Conservation (phyloP, 1,140 invertebrate genomes). For the Platyscapa corneri region DNA sequence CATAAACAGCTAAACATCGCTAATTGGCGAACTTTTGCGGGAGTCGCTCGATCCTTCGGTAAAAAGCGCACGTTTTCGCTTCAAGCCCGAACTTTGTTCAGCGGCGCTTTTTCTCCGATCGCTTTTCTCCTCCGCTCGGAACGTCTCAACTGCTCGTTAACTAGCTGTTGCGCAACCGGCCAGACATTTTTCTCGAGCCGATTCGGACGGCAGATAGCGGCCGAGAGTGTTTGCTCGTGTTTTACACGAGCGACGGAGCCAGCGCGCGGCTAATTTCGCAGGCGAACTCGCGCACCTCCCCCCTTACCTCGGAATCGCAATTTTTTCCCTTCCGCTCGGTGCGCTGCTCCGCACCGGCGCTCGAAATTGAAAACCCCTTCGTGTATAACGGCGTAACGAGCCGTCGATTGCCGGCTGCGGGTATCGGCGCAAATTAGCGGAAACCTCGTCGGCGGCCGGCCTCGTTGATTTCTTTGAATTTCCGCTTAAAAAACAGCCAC, state of each 20-base stretch:
- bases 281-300: too few relatives aligned
- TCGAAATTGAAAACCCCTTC: background rate
- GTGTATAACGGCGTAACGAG: background rate
- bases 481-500: background rate
- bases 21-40: background rate
- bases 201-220: background rate
- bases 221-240: background rate
- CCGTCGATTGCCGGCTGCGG: background rate
- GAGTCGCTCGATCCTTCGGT: too few relatives aligned
- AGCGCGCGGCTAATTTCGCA: too few relatives aligned
- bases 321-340: too few relatives aligned
- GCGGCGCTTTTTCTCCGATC: background rate
- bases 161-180: background rate
- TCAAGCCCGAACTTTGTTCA: too few relatives aligned
- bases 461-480: background rate
- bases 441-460: background rate
- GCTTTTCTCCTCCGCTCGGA: background rate
- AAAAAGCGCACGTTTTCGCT: background rate
- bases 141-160: background rate
- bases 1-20: background rate
- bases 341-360: too few relatives aligned
- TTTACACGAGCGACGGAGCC: background rate
- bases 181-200: background rate
- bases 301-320: too few relatives aligned
- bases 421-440: background rate